phyloP scores from a whole-genome alignment of 2,797 vertebrate genomes.

The Sternotherus odoratus region DNA sequence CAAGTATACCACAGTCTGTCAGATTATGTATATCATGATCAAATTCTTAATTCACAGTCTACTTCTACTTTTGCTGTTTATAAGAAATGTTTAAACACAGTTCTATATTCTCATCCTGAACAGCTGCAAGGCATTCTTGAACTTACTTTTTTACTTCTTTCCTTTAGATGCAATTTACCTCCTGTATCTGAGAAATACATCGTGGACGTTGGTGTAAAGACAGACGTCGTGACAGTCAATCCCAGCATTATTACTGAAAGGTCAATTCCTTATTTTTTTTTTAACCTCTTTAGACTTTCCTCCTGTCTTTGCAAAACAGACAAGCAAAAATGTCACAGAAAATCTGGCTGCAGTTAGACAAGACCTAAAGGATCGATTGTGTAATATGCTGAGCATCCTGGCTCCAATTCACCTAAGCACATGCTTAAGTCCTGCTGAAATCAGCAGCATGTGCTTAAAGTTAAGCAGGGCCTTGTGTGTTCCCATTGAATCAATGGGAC shows the following conservation, averaged over 20 bases:
- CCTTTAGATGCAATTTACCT: conserved; percentile 94
- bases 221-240: conserved; percentile 97
- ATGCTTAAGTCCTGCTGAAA: not conserved
- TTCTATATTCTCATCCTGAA: not conserved
- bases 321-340: not conserved
- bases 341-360: not conserved
- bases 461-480: not conserved
- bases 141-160: conserved; percentile 31
- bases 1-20: too few relatives aligned
- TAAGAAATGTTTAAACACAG: not conserved
- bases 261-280: conserved; percentile 76
- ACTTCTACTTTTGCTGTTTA: not conserved
- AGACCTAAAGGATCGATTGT: not conserved
- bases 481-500: not conserved
- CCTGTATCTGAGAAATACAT: conserved; percentile 94
- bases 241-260: conserved; percentile 98
- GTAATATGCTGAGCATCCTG: not conserved
- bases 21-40: too few relatives aligned
- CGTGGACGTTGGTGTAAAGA: conserved; percentile 94
- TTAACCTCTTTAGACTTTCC: not conserved
- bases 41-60: not conserved
- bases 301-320: not conserved
- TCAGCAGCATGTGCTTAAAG: not conserved
- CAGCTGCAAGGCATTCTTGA: not conserved
- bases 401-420: not conserved